Percentiles rank a stretch among this genome's conserved stretches.
Evolutionary conservation across 2,888 invertebrate species (phyloP).

Genomic region (Latheticus oryzae): DNA sequence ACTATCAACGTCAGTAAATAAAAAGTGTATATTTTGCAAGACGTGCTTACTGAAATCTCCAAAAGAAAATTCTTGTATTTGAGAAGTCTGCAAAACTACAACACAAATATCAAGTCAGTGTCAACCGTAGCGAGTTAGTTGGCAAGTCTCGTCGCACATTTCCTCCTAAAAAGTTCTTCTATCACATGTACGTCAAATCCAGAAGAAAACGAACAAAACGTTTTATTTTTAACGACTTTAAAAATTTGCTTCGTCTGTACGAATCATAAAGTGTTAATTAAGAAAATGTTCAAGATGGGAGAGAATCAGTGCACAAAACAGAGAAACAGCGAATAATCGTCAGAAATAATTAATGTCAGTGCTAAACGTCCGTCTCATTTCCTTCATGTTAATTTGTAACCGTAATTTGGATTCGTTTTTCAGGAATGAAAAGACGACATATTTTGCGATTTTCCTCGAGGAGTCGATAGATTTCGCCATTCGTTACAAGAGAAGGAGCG

Average conservation of each 20-base stretch:
- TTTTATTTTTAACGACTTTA: slow-evolving; percentile 35
- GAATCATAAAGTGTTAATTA: slow-evolving; percentile 33
- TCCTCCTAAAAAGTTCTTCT: slow-evolving; percentile 34
- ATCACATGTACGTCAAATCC: no score
- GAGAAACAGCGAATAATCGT: slow-evolving; percentile 29
- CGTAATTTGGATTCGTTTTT: slow-evolving; percentile 22
- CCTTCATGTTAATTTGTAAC: slow-evolving; percentile 21
- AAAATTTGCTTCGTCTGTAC: slow-evolving; percentile 26
- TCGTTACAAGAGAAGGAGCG: slow-evolving; percentile 2
- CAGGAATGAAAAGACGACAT: slow-evolving; percentile 12
- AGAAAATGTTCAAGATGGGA: slow-evolving; percentile 15
- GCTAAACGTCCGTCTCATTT: slow-evolving; percentile 22
- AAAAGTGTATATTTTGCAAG: slow-evolving; percentile 1
- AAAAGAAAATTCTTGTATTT: slow-evolving; percentile 21
- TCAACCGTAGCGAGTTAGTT: slow-evolving; percentile 47
- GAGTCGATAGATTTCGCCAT: slow-evolving; percentile 28
- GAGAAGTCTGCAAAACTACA: slow-evolving; percentile 29
- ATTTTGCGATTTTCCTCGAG: slow-evolving; percentile 10
- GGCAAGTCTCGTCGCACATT: slow-evolving; percentile 35
- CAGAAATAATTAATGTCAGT: slow-evolving; percentile 38
- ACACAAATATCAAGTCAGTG: slow-evolving; percentile 47
- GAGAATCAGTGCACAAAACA: slow-evolving; percentile 20
- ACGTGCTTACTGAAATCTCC: slow-evolving; percentile 17
- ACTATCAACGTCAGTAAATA: slow-evolving; percentile 16
- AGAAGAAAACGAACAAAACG: slow-evolving; percentile 12